These are phyloP conservation scores for Papilio helenus DNA, from an alignment of 1,140 invertebrate genomes.

Conservation along the genomic window DNA sequence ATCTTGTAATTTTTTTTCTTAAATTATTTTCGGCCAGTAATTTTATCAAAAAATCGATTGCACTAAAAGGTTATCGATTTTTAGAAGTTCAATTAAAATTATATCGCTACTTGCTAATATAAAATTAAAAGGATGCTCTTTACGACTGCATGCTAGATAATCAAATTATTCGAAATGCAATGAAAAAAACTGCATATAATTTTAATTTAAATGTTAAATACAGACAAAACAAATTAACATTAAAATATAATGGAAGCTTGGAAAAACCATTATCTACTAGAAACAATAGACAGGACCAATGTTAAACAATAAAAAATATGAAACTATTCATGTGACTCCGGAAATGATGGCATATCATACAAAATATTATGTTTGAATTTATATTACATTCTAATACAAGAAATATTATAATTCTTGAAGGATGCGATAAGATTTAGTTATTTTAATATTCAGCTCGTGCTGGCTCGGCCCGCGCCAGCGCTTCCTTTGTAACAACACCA, in stretches of 20 bases:
- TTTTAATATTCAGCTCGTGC: slow-evolving; percentile 80
- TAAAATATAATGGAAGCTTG: not conserved
- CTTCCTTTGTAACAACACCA: slow-evolving; percentile 71
- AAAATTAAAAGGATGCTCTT: not conserved
- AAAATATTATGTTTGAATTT: slow-evolving; percentile 62
- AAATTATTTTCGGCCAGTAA: not conserved
- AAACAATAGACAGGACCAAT: slow-evolving; percentile 5
- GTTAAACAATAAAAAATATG: slow-evolving; percentile 47
- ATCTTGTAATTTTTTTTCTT: not conserved
- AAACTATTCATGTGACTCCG: slow-evolving; percentile 53
- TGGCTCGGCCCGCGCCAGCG: slow-evolving; percentile 59
- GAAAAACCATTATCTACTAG: not conserved
- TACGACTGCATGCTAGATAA: not conserved
- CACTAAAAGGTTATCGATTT: not conserved
- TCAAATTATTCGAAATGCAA: not conserved
- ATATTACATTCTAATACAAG: slow-evolving; percentile 59
- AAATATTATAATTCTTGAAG: slow-evolving; percentile 70
- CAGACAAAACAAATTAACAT: not conserved
- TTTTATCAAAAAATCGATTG: not conserved
- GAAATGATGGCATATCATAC: slow-evolving; percentile 55
- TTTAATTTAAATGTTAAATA: not conserved
- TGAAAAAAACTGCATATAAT: not conserved
- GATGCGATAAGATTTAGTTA: slow-evolving; percentile 61
- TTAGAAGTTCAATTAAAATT: not conserved
- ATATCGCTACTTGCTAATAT: not conserved